Conservation (phyloP, 2,113 vertebrate genomes). For the Athene cunicularia region DNA sequence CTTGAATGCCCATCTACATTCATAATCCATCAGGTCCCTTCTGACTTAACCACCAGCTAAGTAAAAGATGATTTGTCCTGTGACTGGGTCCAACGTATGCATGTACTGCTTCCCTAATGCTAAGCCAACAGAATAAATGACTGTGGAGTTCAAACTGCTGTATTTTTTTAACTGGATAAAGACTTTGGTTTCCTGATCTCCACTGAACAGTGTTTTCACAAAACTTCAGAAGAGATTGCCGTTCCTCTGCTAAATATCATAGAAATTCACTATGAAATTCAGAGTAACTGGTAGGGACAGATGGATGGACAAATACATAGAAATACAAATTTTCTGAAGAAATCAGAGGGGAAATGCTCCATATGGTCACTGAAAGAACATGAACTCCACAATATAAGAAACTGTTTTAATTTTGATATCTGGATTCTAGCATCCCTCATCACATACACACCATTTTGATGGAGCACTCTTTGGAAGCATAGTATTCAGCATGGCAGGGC, state of each 20-base stretch:
- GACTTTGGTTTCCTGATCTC: neutral
- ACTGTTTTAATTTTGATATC: neutral
- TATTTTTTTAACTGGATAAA: neutral
- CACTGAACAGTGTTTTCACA: neutral
- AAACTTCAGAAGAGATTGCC: neutral
- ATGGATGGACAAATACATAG: neutral
- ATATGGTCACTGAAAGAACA: neutral
- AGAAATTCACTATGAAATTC: neutral
- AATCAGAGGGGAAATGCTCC: neutral
- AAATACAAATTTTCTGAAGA: neutral
- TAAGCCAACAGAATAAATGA: neutral
- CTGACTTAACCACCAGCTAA: neutral
- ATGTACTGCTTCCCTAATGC: neutral
- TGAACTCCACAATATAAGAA: neutral
- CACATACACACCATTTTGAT: neutral
- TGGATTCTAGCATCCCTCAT: neutral
- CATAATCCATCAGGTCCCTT: neutral
- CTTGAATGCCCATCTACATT: neutral
- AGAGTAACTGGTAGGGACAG: neutral
- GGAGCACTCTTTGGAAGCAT: neutral
- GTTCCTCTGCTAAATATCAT: neutral
- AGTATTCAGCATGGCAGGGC: neutral
- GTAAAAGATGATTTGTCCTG: neutral
- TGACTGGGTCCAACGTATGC: neutral
- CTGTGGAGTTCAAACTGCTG: neutral